Percentiles rank a stretch among this genome's conserved stretches.
Evolutionary conservation across 2,797 vertebrate genomes (phyloP).

Genomic region (Mormyrops boulengeri): DNA sequence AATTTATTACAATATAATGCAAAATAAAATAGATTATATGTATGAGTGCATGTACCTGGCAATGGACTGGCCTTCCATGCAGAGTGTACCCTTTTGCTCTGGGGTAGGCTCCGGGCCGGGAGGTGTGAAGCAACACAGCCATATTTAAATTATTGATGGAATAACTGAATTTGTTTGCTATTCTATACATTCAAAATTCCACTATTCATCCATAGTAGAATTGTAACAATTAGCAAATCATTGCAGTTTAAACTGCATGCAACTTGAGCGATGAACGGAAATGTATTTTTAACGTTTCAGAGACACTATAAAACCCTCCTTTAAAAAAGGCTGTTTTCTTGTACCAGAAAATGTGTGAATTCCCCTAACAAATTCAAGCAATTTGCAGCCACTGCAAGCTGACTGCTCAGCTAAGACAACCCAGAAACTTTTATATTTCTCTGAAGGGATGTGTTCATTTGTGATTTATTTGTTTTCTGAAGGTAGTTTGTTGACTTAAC

Average conservation of each 20-base stretch:
- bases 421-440: background rate
- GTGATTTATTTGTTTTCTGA: conserved; percentile 6
- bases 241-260: background rate
- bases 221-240: background rate
- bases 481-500: background rate
- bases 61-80: background rate
- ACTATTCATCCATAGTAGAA: background rate
- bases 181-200: background rate
- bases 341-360: background rate
- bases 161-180: background rate
- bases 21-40: conserved; percentile 1
- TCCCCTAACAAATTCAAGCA: background rate
- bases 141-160: background rate
- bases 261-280: background rate
- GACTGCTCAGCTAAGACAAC: background rate
- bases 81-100: background rate
- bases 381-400: background rate
- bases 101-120: background rate
- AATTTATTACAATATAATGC: background rate
- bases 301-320: background rate
- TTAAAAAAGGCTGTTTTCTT: background rate
- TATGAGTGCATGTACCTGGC: background rate
- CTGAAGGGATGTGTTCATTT: background rate
- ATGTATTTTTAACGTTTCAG: background rate
- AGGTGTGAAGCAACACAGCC: background rate